A percentile compares a stretch with the other conserved stretches of the same genome.
Evolutionary conservation across 2,113 vertebrate genomes (phyloP).

Genomic region (Sialia sialis): DNA sequence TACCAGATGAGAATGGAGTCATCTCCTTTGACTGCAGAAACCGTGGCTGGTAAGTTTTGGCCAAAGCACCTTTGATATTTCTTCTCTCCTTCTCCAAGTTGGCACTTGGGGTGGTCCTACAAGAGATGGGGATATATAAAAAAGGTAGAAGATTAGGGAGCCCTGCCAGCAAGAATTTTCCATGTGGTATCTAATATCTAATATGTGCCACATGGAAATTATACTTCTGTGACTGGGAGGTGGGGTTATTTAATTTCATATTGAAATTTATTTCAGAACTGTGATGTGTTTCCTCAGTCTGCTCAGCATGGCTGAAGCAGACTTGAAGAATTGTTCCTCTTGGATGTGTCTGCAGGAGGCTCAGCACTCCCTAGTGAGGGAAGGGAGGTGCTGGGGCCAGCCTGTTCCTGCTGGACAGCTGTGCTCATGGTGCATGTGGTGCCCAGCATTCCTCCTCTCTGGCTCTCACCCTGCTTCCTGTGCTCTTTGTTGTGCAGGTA

Average conservation of each 20-base stretch:
- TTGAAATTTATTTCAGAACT: too few relatives aligned
- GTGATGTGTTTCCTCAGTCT: background rate
- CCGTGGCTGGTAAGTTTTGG: constrained; percentile 84
- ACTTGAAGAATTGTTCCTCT: background rate
- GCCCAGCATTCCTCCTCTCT: background rate
- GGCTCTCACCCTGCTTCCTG: background rate
- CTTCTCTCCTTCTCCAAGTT: background rate
- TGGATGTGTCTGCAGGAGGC: background rate
- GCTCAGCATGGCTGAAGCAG: background rate
- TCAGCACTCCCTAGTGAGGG: background rate
- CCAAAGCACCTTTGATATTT: background rate
- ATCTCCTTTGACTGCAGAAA: constrained; percentile 93
- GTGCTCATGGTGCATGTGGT: accelerated
- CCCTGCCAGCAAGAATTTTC: background rate
- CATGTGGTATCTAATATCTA: background rate
- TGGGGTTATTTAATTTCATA: background rate
- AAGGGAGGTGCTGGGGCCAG: background rate
- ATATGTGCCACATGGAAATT: background rate
- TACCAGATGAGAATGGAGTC: constrained; percentile 91
- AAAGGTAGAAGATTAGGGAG: background rate
- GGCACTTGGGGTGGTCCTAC: too few relatives aligned
- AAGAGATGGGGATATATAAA: background rate
- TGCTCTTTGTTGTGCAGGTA: constrained; percentile 76
- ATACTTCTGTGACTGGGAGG: background rate
- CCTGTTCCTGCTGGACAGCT: background rate